Conservation (phyloP, 2,888 invertebrate species). For the Pheosia tremula region DNA sequence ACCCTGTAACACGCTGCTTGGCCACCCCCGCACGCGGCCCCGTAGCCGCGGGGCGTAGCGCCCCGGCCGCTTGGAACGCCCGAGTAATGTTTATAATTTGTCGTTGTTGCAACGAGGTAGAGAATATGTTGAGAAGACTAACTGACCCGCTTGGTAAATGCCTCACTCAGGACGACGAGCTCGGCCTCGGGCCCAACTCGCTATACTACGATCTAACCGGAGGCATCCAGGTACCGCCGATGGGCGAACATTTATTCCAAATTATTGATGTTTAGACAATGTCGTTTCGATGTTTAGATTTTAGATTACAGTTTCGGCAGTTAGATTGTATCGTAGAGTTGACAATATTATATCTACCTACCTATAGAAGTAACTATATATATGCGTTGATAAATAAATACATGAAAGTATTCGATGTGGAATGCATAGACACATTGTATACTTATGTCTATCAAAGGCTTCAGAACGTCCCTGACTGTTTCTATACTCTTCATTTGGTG, state of each 20-base stretch:
- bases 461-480: conserved; percentile 74
- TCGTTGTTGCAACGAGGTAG: conserved; percentile 76
- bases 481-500: conserved; percentile 38
- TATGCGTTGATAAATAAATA: background rate
- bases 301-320: conserved; percentile 11
- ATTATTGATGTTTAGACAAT: conserved; percentile 42
- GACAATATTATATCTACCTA: conserved; percentile 9
- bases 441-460: conserved; percentile 39
- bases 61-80: conserved; percentile 61
- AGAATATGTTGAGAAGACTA: conserved; percentile 75
- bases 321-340: conserved; percentile 31
- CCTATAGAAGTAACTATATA: conserved; percentile 16
- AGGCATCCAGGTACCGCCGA: conserved; percentile 81
- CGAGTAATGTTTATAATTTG: conserved; percentile 68
- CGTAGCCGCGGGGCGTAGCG: conserved; percentile 61
- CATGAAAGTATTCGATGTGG: conserved; percentile 4
- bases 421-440: conserved; percentile 20
- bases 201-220: conserved; percentile 83
- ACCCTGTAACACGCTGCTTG: conserved; percentile 46
- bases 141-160: conserved; percentile 82
- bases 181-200: conserved; percentile 81
- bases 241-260: conserved; percentile 45
- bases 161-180: conserved; percentile 83
- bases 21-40: conserved; percentile 52
- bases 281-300: conserved; percentile 24